phyloP scores from a whole-genome alignment of 2,113 vertebrate species.

The Xenus cinereus region DNA sequence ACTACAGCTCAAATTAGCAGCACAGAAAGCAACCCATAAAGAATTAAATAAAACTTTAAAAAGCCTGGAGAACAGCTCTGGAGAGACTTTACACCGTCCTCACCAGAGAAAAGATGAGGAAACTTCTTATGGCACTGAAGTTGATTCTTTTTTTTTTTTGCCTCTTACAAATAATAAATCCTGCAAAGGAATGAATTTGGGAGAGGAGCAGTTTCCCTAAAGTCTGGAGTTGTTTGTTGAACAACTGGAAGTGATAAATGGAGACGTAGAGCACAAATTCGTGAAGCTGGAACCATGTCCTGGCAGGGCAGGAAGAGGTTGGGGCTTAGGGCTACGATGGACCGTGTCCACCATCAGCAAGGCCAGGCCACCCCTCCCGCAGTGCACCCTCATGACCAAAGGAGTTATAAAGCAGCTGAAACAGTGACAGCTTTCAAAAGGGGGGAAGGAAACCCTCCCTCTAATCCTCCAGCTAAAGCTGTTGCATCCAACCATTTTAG shows the following conservation, averaged over 20 bases:
- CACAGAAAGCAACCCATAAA: neutral
- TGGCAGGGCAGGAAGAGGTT: neutral
- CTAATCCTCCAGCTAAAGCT: neutral
- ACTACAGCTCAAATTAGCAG: neutral
- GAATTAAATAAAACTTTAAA: neutral
- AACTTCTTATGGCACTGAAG: neutral
- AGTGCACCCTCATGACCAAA: too few relatives aligned
- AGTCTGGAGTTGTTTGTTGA: neutral
- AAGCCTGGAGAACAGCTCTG: neutral
- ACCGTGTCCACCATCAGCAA: neutral
- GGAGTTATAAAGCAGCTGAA: neutral
- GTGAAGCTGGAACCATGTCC: neutral
- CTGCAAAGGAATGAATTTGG: neutral
- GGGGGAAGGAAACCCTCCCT: neutral
- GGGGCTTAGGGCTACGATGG: neutral
- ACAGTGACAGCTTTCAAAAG: neutral
- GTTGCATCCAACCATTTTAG: neutral
- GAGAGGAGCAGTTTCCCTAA: neutral
- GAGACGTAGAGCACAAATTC: neutral
- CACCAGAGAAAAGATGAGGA: neutral
- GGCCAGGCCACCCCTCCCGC: neutral
- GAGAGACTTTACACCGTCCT: neutral
- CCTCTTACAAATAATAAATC: neutral
- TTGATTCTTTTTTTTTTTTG: neutral
- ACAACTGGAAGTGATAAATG: neutral